Evolutionary conservation across 1,140 invertebrate genomes (phyloP), one percentile per base, ranked within the genome.

Genomic region (Steinernema khuongi): DNA sequence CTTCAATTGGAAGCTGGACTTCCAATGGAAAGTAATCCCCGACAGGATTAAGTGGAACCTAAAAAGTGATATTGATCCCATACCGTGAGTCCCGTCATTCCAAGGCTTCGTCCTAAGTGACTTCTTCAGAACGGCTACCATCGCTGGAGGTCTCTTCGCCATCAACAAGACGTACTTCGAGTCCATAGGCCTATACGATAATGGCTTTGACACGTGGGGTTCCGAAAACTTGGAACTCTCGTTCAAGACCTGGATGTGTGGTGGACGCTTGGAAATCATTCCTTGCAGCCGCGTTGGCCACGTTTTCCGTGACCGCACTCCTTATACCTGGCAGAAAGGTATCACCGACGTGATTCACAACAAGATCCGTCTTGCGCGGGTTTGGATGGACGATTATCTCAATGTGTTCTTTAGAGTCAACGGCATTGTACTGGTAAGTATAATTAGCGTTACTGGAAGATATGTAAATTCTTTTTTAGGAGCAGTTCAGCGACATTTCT

Each of bases 201-300:
- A 92, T 41, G 96, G 95, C 19, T 97, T 99, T 86, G 96, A 99
- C 86, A 98, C 99, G 79, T 99, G 96, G 96, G 96, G 96, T 73
- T 95, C 89, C 22, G 96, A 98, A 94, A 88, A 98, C 88, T 87
- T 98, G 73, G 96, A 99, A 87, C 87, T 99, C 2, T 2, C 14
- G 76, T 87, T 87, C 22, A 81, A 94, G 92, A 91, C 95, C 33
- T 99, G 96, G 97, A 97, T 97, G 92, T 99, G 97, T 86, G 96
- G 96, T 18, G 96, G 96, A 0, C 88, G 88, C 7, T 88, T 99
- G 33, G 93, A 96, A 86, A 90, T 98, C 67, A 90, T 96, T 43
- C 94, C 95, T 0, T 98, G 96, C 86, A 86, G 84, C 92, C 93
- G 94, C 31, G 93, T 98, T 0, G 96, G 96, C 0, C 96, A 99